Evolutionary conservation across 2,113 vertebrate species (phyloP).

Genomic region (Paradoxurus hermaphroditus): DNA sequence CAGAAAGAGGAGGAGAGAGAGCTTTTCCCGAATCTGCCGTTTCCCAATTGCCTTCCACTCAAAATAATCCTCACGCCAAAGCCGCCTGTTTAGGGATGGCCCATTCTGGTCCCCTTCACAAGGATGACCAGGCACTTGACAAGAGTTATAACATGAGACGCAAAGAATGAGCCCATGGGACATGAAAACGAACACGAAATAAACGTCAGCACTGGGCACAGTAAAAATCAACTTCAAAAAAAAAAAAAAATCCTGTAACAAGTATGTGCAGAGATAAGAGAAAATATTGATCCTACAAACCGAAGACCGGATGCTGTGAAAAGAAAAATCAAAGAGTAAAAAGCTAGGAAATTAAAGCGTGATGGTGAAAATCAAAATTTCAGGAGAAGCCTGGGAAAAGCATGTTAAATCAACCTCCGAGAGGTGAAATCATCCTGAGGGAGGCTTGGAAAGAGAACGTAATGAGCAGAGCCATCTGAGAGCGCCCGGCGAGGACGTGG

Average conservation of each 20-base stretch:
- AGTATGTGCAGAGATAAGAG: not conserved
- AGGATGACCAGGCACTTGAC: not conserved
- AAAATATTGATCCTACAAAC: not conserved
- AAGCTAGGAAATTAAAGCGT: not conserved
- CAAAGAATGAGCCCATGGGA: not conserved
- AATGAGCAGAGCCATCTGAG: not conserved
- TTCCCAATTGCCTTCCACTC: not conserved
- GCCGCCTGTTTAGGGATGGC: not conserved
- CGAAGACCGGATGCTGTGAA: not conserved
- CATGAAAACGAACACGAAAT: not conserved
- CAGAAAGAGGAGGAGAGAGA: not conserved
- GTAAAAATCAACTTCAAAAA: not conserved
- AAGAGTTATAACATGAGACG: not conserved
- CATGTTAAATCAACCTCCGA: not conserved
- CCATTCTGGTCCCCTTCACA: not conserved
- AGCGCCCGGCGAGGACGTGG: not conserved
- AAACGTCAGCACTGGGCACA: not conserved
- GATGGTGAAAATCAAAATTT: not conserved
- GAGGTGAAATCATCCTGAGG: not conserved
- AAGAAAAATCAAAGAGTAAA: not conserved
- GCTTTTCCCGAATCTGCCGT: not conserved
- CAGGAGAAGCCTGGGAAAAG: not conserved
- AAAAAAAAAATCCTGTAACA: not conserved
- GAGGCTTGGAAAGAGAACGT: not conserved
- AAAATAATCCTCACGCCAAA: not conserved